Percentiles rank a stretch among this genome's conserved stretches.
Conservation (phyloP, 2,888 invertebrate species). For the Zeuzera pyrina region DNA sequence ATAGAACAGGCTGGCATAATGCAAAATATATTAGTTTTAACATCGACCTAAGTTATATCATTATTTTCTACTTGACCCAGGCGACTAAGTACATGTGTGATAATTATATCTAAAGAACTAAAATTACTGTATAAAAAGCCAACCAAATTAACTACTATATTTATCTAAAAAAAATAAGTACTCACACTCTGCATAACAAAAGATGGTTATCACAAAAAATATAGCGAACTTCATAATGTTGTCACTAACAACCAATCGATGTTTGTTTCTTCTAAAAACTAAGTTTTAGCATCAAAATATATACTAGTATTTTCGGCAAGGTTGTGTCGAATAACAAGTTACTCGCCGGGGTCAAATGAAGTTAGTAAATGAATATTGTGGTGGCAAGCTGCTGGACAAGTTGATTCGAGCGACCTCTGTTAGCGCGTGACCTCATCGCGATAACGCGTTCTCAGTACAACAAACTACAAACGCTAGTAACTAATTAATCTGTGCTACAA, state of each 20-base stretch:
- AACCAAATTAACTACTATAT: too few species aligned
- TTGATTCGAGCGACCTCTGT: constrained; percentile 40
- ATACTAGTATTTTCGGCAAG: constrained; percentile 13
- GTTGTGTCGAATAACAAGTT: constrained; percentile 6
- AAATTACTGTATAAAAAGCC: too few species aligned
- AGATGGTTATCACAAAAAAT: constrained; percentile 37
- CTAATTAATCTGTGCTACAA: too few species aligned
- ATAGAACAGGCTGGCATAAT: too few species aligned
- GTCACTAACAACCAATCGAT: not conserved
- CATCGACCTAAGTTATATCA: too few species aligned
- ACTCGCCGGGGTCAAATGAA: constrained; percentile 15
- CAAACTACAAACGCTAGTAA: too few species aligned
- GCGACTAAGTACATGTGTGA: too few species aligned
- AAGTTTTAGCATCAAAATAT: too few species aligned
- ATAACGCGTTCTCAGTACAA: constrained; percentile 36
- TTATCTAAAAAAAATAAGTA: too few species aligned
- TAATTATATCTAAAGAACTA: too few species aligned
- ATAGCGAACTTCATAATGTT: constrained; percentile 40
- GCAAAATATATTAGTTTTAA: too few species aligned
- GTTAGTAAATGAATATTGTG: constrained; percentile 4
- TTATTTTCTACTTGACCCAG: too few species aligned
- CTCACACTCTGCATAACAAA: constrained; percentile 51
- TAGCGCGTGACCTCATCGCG: constrained; percentile 39
- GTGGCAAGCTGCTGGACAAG: constrained; percentile 9
- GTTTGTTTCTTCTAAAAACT: not conserved